A percentile compares a stretch with the other conserved stretches of the same genome.
These are phyloP conservation scores for Heliothis peltigera DNA, from an alignment of 2,888 invertebrate genomes.

Conservation along the genomic window DNA sequence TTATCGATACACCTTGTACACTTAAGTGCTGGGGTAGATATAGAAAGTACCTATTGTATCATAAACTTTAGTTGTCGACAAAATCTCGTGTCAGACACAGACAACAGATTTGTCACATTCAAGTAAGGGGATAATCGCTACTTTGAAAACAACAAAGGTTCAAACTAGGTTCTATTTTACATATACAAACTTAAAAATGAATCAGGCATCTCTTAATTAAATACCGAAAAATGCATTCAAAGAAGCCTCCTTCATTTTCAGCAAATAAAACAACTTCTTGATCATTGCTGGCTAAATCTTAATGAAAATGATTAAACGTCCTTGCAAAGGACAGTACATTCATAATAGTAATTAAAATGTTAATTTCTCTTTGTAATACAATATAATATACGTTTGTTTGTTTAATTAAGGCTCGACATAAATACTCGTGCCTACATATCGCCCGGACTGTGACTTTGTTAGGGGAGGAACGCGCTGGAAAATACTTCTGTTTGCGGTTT, in stretches of 20 bases:
- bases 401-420: slow-evolving; percentile 46
- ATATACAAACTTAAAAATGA: too few relatives aligned
- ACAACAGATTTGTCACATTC: too few relatives aligned
- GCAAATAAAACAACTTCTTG: slow-evolving; percentile 24
- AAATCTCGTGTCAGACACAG: too few relatives aligned
- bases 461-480: slow-evolving; percentile 54
- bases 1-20: slow-evolving; percentile 21
- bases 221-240: not conserved
- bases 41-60: slow-evolving; percentile 8
- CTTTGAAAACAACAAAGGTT: too few relatives aligned
- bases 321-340: slow-evolving; percentile 13
- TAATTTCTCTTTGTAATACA: slow-evolving; percentile 30
- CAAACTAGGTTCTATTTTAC: too few relatives aligned
- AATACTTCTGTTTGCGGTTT: slow-evolving; percentile 70
- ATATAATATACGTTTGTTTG: slow-evolving; percentile 32
- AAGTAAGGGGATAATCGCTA: too few relatives aligned
- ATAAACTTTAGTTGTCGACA: too few relatives aligned
- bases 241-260: slow-evolving; percentile 15
- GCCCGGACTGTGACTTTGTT: slow-evolving; percentile 61
- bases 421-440: slow-evolving; percentile 50
- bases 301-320: slow-evolving; percentile 29
- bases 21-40: slow-evolving; percentile 7
- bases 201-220: too few relatives aligned
- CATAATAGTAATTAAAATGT: slow-evolving; percentile 45
- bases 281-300: slow-evolving; percentile 5